A percentile compares a stretch with the other conserved stretches of the same genome.
phyloP scores from a whole-genome alignment of 1,140 invertebrate genomes.

The Pogonomyrmex barbatus region DNA sequence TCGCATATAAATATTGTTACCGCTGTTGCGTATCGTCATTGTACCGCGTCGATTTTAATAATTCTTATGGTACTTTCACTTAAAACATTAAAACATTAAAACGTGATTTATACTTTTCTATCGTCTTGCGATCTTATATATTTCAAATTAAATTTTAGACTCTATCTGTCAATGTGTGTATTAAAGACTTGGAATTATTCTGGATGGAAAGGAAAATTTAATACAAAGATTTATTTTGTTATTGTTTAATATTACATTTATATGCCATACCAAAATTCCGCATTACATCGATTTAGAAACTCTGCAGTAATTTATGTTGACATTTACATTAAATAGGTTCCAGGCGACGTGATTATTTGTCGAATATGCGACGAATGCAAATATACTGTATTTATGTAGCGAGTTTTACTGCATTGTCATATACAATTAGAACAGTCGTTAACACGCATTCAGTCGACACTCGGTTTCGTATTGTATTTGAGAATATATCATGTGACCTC shows the following conservation, averaged over 20 bases:
- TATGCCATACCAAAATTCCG: background rate
- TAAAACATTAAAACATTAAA: background rate
- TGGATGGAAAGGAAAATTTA: background rate
- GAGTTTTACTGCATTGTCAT: conserved; percentile 38
- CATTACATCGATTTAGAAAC: background rate
- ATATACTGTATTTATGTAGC: background rate
- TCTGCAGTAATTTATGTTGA: conserved; percentile 5
- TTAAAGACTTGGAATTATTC: background rate
- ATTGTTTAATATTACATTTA: background rate
- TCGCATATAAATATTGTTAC: background rate
- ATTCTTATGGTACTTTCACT: background rate
- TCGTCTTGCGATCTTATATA: background rate
- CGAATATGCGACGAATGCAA: conserved; percentile 50
- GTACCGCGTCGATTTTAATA: background rate
- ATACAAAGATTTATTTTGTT: background rate
- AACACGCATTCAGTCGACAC: conserved; percentile 32
- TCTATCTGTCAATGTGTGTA: background rate
- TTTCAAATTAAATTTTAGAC: background rate
- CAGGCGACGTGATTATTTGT: conserved; percentile 25
- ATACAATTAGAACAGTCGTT: conserved; percentile 36
- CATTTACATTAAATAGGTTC: conserved; percentile 23
- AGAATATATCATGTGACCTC: background rate
- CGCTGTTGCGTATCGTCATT: background rate
- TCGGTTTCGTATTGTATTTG: background rate
- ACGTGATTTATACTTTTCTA: background rate